Base-by-base conservation (phyloP, 2,888 invertebrate species). In the Lithophane ornitopus region DNA sequence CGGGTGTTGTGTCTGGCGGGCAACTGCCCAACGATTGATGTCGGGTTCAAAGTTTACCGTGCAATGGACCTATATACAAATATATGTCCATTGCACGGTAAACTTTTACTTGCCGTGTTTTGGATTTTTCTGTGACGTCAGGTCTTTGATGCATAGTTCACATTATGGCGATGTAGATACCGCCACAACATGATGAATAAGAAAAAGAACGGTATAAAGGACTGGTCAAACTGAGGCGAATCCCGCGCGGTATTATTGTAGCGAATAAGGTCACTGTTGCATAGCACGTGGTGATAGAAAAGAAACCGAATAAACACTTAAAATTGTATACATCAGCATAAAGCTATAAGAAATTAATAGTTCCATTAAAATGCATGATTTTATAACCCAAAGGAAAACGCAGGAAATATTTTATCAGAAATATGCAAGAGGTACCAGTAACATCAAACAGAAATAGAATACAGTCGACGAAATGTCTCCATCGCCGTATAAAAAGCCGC, bases 381-480 rank as follows among this genome's bases (percentile, higher is more conserved):
- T 28, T 1, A 19, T 58, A 11, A 9, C 12, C 12, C 3, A 61
- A 59, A 41, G 11, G 6, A 41, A 61, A 68, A 62, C 9, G 2
- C 3, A 41, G 28, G 11, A 22, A 26, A 65, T 2, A 34, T 58
- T 44, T 63, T 34, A 71, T 71, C 49, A 63, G 16, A 2, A 2
- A 22, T 58, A 49, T 65, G 63, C 63, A 73, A 58, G 19, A 19
- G 11, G 8, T 46, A 58, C 14, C 14, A 28, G 74, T n/a, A 44
- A 75, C 56, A 49, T 67, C 46, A 75, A 75, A 52, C 28, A 54
- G 26, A 59, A 59, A 76, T 52, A 49, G 28, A n/a, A 62, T 49
- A 26, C 54, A 52, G 75, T 62, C 56, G 22, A 26, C 34, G 19
- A 74, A 75, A 81, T 52, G 44, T 74, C 49, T 81, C 41, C 22